A percentile compares a stretch with the other conserved stretches of the same genome.
These are phyloP conservation scores for Pteronura brasiliensis DNA, from an alignment of 2,113 vertebrate species.

Conservation along the genomic window DNA sequence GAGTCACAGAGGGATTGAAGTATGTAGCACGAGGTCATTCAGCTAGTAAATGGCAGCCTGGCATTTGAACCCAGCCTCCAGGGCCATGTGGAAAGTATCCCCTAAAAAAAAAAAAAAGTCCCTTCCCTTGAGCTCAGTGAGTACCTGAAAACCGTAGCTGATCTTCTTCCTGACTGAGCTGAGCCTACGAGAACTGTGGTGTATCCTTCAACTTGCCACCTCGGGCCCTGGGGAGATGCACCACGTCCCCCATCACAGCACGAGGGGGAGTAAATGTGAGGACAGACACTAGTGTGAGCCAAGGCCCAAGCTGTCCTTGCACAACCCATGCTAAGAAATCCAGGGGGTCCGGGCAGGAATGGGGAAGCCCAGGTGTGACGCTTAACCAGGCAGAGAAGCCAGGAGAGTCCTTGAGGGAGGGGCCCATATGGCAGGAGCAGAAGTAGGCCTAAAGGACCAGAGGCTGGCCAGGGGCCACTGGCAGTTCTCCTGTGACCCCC, in stretches of 20 bases:
- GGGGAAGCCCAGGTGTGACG: neutral
- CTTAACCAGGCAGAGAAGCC: neutral
- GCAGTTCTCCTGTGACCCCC: neutral
- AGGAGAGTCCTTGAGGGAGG: neutral
- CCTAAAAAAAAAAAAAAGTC: neutral
- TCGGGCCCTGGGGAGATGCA: neutral
- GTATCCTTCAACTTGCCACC: neutral
- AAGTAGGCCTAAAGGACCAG: neutral
- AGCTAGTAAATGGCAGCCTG: neutral
- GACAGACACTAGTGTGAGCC: neutral
- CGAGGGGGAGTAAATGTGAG: neutral
- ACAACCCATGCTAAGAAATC: neutral
- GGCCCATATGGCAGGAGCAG: neutral
- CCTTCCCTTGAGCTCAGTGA: neutral
- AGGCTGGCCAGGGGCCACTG: no score
- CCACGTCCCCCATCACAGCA: neutral
- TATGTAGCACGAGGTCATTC: neutral
- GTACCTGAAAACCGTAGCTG: neutral
- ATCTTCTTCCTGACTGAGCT: neutral
- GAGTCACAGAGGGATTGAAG: neutral
- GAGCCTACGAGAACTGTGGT: neutral
- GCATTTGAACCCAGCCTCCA: neutral
- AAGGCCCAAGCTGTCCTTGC: neutral
- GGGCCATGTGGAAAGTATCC: neutral
- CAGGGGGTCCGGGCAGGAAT: neutral